A percentile compares a stretch with the other conserved stretches of the same genome.
These are phyloP conservation scores for Gavia stellata DNA, from an alignment of 2,113 vertebrate genomes.

Conservation along the genomic window DNA sequence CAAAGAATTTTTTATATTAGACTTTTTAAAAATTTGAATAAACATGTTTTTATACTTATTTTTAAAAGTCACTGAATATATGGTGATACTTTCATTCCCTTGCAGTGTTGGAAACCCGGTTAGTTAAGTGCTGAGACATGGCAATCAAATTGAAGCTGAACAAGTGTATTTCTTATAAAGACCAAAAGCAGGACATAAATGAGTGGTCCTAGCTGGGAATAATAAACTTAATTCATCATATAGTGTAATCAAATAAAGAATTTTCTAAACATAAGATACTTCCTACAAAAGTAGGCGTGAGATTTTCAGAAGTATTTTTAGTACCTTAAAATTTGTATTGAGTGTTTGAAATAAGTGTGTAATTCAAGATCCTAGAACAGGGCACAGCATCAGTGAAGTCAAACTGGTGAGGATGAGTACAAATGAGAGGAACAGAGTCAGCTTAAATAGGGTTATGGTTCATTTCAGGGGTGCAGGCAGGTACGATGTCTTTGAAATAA, in stretches of 20 bases:
- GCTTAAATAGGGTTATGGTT: not conserved
- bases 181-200: not conserved
- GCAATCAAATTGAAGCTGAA: not conserved
- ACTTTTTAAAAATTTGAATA: slow-evolving; percentile 19
- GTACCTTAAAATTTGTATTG: not conserved
- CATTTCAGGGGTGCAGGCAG: not conserved
- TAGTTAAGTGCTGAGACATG: not conserved
- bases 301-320: not conserved
- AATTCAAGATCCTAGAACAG: not conserved
- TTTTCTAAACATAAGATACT: not conserved
- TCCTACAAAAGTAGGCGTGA: not conserved
- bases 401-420: not conserved
- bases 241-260: not conserved
- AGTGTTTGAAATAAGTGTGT: not conserved
- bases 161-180: not conserved
- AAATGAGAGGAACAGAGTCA: not conserved
- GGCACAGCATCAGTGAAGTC: not conserved
- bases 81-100: not conserved
- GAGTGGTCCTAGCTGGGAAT: not conserved
- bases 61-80: not conserved
- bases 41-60: slow-evolving; percentile 29
- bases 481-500: not conserved
- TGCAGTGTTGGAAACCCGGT: not conserved
- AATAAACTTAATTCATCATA: not conserved
- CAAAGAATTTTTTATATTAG: not conserved